Percentiles rank a stretch among this genome's conserved stretches.
Evolutionary conservation across 2,797 vertebrate genomes (phyloP).

Genomic region (Lates japonicus): DNA sequence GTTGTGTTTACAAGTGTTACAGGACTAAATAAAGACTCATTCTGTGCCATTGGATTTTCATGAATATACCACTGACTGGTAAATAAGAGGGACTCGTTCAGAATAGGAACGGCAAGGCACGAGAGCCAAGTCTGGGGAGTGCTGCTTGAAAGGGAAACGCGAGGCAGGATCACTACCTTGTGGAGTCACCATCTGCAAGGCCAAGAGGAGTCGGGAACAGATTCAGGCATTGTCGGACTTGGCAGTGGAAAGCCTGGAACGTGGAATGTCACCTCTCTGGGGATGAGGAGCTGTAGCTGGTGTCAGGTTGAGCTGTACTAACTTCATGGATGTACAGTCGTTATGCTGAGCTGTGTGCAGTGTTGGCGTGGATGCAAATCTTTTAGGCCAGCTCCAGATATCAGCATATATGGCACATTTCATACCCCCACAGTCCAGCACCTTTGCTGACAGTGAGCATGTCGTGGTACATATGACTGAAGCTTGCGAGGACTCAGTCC

Average conservation of each 20-base stretch:
- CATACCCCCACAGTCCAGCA: too few relatives aligned
- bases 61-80: slow-evolving; percentile 9
- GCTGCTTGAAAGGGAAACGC: slow-evolving; percentile 21
- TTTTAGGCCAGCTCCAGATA: neutral
- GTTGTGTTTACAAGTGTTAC: slow-evolving; percentile 2
- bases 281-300: slow-evolving; percentile 20
- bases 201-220: slow-evolving; percentile 31
- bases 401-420: neutral
- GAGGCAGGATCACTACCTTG: slow-evolving; percentile 27
- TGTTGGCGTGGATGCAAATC: neutral
- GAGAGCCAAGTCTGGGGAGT: slow-evolving; percentile 2
- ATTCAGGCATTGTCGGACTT: slow-evolving; percentile 48
- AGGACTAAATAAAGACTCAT: slow-evolving; percentile 11
- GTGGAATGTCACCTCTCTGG: slow-evolving; percentile 44
- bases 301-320: neutral
- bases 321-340: neutral
- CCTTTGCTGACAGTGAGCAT: too few relatives aligned
- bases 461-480: neutral
- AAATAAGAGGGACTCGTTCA: neutral
- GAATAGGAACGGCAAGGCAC: neutral
- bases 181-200: slow-evolving; percentile 49
- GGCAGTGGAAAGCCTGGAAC: slow-evolving; percentile 18
- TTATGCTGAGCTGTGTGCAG: neutral
- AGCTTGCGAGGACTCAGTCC: neutral
- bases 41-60: neutral